phyloP scores from a whole-genome alignment of 2,797 vertebrate genomes.

The Danio choprae region DNA sequence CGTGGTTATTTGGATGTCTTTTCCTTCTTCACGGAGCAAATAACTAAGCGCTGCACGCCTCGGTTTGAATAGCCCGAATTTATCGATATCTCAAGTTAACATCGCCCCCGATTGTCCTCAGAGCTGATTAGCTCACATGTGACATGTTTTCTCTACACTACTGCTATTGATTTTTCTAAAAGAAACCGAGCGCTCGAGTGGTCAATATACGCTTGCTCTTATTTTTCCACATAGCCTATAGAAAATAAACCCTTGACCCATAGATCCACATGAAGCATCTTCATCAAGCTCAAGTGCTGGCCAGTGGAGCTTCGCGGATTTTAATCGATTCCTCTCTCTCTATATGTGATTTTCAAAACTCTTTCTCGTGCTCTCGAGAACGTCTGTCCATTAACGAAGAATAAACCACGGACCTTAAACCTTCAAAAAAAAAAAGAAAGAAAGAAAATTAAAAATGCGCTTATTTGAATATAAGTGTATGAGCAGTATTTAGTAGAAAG shows the following conservation, averaged over 20 bases:
- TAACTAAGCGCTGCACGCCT: neutral
- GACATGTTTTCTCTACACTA: constrained; percentile 50
- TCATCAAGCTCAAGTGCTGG: neutral
- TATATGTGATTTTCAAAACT: neutral
- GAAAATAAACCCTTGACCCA: constrained; percentile 27
- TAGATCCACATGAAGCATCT: constrained; percentile 7
- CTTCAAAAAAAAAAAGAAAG: too few species aligned
- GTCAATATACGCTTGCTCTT: constrained; percentile 23
- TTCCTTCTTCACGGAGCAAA: neutral
- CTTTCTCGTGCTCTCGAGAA: neutral
- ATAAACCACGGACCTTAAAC: neutral
- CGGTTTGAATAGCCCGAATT: neutral
- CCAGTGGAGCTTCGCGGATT: constrained; percentile 11
- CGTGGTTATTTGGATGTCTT: neutral
- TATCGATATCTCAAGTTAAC: constrained; percentile 48
- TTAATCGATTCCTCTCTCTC: neutral
- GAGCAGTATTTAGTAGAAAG: too few species aligned
- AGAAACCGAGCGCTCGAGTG: constrained; percentile 33
- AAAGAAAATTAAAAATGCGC: too few species aligned
- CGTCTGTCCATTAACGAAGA: neutral
- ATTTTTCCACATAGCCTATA: constrained; percentile 19
- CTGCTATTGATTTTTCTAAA: constrained; percentile 48
- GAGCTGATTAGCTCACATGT: constrained; percentile 48
- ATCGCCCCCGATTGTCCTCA: constrained; percentile 46
- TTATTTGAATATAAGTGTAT: neutral